Percentiles rank a stretch among this genome's conserved stretches.
phyloP scores from a whole-genome alignment of 2,797 vertebrate species.

The Acrossocheilus wenchowensis region DNA sequence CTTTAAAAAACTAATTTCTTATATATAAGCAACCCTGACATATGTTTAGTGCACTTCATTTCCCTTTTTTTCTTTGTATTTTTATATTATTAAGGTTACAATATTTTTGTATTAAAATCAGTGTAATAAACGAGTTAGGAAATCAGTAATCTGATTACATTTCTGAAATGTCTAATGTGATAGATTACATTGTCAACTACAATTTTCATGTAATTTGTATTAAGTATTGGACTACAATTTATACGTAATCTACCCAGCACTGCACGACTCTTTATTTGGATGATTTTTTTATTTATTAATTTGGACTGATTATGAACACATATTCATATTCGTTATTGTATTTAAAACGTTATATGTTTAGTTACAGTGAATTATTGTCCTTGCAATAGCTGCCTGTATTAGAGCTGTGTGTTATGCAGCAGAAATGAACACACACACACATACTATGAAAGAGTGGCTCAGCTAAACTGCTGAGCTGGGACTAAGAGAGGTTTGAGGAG shows the following conservation, averaged over 20 bases:
- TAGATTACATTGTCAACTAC: neutral
- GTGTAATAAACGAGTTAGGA: neutral
- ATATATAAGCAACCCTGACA: neutral
- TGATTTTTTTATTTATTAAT: neutral
- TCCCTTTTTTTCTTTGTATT: neutral
- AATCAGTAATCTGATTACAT: neutral
- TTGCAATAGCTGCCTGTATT: neutral
- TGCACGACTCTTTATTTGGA: neutral
- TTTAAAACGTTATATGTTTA: neutral
- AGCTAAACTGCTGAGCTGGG: conserved; percentile 32
- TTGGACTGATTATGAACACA: neutral
- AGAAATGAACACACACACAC: neutral
- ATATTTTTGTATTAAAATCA: neutral
- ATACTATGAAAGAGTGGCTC: conserved; percentile 3
- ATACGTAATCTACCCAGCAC: neutral
- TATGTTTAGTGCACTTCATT: neutral
- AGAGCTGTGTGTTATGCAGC: neutral
- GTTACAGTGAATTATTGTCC: neutral
- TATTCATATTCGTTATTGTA: neutral
- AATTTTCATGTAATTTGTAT: neutral
- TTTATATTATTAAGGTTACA: neutral
- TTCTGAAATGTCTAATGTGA: too few species aligned
- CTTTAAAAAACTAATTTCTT: neutral
- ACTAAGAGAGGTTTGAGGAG: conserved; percentile 32
- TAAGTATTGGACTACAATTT: neutral